phyloP scores from a whole-genome alignment of 2,113 vertebrate genomes.

The Ornithorhynchus anatinus region DNA sequence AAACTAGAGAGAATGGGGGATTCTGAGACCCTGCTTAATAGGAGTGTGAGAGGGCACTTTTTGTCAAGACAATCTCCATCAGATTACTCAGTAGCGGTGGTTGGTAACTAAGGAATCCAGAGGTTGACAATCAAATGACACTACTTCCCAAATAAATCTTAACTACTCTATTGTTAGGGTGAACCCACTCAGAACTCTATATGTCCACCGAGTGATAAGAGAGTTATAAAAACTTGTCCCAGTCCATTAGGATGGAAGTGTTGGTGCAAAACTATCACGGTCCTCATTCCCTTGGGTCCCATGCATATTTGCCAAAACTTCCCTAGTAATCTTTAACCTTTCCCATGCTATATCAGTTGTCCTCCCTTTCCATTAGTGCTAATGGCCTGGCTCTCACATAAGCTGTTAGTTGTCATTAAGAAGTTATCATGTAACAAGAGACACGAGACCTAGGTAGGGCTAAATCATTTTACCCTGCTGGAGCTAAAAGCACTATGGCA shows the following conservation, averaged over 20 bases:
- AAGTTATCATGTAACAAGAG: constrained; percentile 78
- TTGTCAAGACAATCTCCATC: too few species aligned
- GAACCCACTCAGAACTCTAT: background rate
- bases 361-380: constrained; percentile 76
- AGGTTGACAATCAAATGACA: background rate
- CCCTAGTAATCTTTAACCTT: constrained; percentile 72
- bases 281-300: constrained; percentile 33
- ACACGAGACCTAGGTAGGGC: constrained; percentile 78
- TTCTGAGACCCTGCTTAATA: too few species aligned
- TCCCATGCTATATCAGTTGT: constrained; percentile 70
- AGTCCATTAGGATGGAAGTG: constrained; percentile 55
- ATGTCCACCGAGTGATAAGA: background rate
- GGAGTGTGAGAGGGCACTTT: too few species aligned
- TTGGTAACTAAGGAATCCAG: background rate
- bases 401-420: constrained; percentile 85
- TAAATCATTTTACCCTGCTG: constrained; percentile 77
- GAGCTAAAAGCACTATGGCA: constrained; percentile 71
- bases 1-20: too few species aligned
- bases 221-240: constrained; percentile 32
- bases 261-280: constrained; percentile 41
- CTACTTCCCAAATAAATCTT: background rate
- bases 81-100: too few species aligned
- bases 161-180: too few species aligned
- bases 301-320: constrained; percentile 56
- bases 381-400: constrained; percentile 83